Evolutionary conservation across 2,888 invertebrate genomes (phyloP).

Genomic region (Corythucha ciliata): DNA sequence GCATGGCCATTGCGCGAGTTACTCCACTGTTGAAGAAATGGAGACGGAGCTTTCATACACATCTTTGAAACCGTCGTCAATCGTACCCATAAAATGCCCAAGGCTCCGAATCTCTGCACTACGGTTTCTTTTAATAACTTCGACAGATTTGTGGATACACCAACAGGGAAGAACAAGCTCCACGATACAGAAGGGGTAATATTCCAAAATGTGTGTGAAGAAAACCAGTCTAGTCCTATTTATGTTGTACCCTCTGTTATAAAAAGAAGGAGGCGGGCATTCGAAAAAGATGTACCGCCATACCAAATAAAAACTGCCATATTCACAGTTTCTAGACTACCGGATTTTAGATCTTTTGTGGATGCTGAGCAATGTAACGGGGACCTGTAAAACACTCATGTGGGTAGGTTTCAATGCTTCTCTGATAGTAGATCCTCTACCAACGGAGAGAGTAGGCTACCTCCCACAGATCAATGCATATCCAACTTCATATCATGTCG

Average conservation of each 20-base stretch:
- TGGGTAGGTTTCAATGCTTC: conserved; percentile 10
- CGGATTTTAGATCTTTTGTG: neutral
- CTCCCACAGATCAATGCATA: conserved; percentile 7
- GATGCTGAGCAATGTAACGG: neutral
- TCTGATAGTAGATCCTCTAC: neutral
- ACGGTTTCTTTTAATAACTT: conserved; percentile 37
- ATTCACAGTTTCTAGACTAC: too few species aligned
- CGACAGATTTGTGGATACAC: conserved; percentile 38
- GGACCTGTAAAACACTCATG: conserved; percentile 3
- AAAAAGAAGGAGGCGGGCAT: neutral
- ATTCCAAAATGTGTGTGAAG: conserved; percentile 38
- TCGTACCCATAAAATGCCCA: neutral
- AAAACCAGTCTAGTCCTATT: too few species aligned
- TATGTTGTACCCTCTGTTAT: too few species aligned
- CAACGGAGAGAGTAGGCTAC: conserved; percentile 1
- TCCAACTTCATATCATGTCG: conserved; percentile 9
- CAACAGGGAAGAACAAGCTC: conserved; percentile 38
- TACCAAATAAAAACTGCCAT: conserved; percentile 1
- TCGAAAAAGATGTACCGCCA: conserved; percentile 4
- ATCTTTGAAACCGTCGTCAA: neutral
- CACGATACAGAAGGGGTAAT: conserved; percentile 40
- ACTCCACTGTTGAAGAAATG: conserved; percentile 1
- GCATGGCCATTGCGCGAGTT: neutral
- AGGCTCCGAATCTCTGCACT: neutral
- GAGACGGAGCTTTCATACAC: conserved; percentile 13